A percentile compares a stretch with the other conserved stretches of the same genome.
Conservation (phyloP, 2,797 vertebrate species). For the Acrocephalus scirpaceus region DNA sequence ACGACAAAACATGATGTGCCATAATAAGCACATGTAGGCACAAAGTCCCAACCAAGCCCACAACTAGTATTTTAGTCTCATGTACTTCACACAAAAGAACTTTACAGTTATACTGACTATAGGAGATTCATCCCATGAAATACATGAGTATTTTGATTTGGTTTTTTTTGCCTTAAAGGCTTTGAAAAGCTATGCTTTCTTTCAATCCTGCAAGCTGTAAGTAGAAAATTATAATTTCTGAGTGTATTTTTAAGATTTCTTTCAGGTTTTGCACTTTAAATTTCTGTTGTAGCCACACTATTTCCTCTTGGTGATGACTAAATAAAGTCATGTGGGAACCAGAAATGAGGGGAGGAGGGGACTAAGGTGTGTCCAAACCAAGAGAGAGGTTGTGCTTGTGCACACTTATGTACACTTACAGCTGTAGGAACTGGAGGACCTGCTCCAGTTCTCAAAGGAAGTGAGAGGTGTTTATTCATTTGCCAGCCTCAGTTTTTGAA, state of each 20-base stretch:
- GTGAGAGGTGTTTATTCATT: neutral
- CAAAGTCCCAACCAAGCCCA: neutral
- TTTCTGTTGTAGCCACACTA: neutral
- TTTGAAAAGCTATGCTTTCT: neutral
- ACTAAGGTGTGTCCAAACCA: neutral
- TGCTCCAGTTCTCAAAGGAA: neutral
- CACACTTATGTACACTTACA: neutral
- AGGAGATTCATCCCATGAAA: neutral
- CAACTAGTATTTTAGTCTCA: neutral
- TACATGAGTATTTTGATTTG: neutral
- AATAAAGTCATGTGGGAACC: neutral
- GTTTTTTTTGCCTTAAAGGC: neutral
- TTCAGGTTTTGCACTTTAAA: neutral
- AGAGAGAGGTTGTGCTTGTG: neutral
- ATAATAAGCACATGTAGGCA: neutral
- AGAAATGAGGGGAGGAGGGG: neutral
- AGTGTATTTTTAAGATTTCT: neutral
- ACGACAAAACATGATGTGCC: neutral
- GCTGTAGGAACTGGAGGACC: neutral
- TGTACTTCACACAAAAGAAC: neutral
- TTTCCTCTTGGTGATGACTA: neutral
- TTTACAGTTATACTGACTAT: neutral
- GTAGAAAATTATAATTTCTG: neutral
- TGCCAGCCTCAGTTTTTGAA: neutral
- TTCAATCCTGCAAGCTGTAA: neutral